A percentile compares a stretch with the other conserved stretches of the same genome.
Evolutionary conservation across 2,888 invertebrate species (phyloP).

Genomic region (Andricus curvator): DNA sequence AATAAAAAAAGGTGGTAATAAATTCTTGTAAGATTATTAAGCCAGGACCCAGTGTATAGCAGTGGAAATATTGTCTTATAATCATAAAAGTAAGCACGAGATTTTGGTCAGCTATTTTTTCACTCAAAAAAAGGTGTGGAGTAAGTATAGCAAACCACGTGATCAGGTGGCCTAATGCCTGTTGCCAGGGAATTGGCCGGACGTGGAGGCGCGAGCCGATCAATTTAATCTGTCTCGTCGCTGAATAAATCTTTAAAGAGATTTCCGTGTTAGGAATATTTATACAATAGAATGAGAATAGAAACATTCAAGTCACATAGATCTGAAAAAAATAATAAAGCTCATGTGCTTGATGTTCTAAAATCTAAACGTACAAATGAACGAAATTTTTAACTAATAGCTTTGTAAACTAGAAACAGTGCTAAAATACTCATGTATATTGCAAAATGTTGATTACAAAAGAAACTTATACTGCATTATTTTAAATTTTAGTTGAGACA

Average conservation of each 20-base stretch:
- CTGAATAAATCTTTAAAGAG: slow-evolving; percentile 24
- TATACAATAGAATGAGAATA: neutral
- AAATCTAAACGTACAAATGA: too few relatives aligned
- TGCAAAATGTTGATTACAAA: too few relatives aligned
- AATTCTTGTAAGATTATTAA: neutral
- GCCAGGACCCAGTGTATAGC: neutral
- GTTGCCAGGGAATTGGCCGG: slow-evolving; percentile 35
- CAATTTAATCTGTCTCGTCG: slow-evolving; percentile 33
- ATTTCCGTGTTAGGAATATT: slow-evolving; percentile 1
- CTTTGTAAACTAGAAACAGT: too few relatives aligned
- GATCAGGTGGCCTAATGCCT: slow-evolving; percentile 21
- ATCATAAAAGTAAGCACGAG: neutral
- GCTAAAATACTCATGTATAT: too few relatives aligned
- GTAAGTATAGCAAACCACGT: slow-evolving; percentile 11
- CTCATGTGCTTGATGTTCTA: too few relatives aligned
- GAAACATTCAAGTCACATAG: neutral
- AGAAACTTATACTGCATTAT: too few relatives aligned
- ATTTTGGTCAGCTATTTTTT: slow-evolving; percentile 34
- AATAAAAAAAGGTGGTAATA: neutral
- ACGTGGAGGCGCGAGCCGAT: slow-evolving; percentile 25
- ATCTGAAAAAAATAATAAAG: neutral
- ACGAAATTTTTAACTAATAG: too few relatives aligned
- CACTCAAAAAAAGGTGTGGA: neutral
- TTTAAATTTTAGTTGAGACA: too few relatives aligned
- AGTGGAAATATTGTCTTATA: neutral